These are phyloP conservation scores for Dendrophyllia cribrosa DNA, from an alignment of 64 coral and sea anemone species.

Conservation along the genomic window DNA sequence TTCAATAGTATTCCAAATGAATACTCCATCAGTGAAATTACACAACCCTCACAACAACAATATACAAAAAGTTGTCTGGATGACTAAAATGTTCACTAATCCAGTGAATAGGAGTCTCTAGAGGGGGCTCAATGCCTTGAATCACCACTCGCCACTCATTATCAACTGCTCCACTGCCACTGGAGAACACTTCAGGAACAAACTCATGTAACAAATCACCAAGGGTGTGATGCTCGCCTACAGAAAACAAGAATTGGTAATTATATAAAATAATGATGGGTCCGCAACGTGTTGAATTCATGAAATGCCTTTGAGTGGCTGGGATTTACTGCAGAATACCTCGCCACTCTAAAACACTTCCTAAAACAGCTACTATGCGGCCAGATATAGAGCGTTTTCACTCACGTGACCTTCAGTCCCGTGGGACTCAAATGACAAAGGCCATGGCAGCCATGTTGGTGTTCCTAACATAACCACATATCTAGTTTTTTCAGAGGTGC, in stretches of 20 bases:
- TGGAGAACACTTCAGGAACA: conserved; percentile 75
- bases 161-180: conserved; percentile 54
- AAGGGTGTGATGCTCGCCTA: conserved; percentile 78
- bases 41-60: conserved; percentile 63
- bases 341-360: too few relatives aligned
- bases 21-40: not conserved
- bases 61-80: conserved; percentile 98
- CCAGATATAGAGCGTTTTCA: too few relatives aligned
- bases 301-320: too few relatives aligned
- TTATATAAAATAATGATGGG: not conserved
- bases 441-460: too few relatives aligned
- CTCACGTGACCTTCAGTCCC: too few relatives aligned
- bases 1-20: too few relatives aligned
- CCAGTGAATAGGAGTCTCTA: conserved; percentile 97
- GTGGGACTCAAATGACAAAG: too few relatives aligned
- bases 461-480: too few relatives aligned
- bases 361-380: too few relatives aligned
- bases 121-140: conserved; percentile 92
- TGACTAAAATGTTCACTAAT: conserved; percentile 98
- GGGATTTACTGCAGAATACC: too few relatives aligned
- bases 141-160: conserved; percentile 86
- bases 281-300: not conserved
- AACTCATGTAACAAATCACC: conserved; percentile 80
- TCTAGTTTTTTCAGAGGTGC: too few relatives aligned
- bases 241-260: not conserved